Percentiles rank a stretch among this genome's conserved stretches.
phyloP scores from a whole-genome alignment of 2,797 vertebrate genomes.

The Clarias platycephalus region DNA sequence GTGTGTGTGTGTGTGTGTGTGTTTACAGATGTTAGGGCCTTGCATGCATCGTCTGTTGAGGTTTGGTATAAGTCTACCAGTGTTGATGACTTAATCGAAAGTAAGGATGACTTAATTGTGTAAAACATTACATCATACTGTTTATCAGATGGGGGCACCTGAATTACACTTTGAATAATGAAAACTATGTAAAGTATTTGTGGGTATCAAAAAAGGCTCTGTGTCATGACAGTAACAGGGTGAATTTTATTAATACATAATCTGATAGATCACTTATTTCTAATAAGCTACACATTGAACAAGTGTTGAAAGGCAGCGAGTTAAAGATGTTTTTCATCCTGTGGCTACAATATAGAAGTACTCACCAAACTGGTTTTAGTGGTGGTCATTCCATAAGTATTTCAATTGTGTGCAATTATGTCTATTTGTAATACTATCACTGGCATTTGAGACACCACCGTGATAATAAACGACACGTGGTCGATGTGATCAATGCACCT shows the following conservation, averaged over 20 bases:
- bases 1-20: background rate
- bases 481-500: background rate
- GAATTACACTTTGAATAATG: background rate
- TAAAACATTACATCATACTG: background rate
- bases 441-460: constrained; percentile 1
- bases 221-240: background rate
- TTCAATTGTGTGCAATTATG: background rate
- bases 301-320: background rate
- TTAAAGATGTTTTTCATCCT: background rate
- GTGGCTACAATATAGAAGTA: background rate
- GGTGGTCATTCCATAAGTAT: background rate
- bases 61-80: background rate
- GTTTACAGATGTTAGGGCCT: background rate
- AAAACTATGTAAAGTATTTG: background rate
- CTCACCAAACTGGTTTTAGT: background rate
- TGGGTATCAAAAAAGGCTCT: constrained; percentile 4
- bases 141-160: background rate
- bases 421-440: background rate
- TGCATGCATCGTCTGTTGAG: background rate
- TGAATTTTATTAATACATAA: constrained; percentile 16
- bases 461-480: background rate
- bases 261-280: background rate
- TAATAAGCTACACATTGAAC: background rate
- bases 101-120: background rate
- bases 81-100: background rate